A percentile compares a stretch with the other conserved stretches of the same genome.
phyloP scores from a whole-genome alignment of 1,140 invertebrate genomes.

The Nilaparvata lugens region DNA sequence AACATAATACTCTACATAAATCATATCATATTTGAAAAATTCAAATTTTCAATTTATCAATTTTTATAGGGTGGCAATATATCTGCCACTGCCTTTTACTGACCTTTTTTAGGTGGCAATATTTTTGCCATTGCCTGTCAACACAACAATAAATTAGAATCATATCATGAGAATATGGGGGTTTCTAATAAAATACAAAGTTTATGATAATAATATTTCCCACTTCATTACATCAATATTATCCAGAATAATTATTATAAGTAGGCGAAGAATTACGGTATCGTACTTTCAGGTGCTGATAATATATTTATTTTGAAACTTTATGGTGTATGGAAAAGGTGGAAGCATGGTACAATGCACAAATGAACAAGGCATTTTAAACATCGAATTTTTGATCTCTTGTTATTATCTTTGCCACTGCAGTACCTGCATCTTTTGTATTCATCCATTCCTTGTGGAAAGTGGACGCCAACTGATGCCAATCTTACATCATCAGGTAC shows the following conservation, averaged over 20 bases:
- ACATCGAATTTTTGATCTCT: background rate
- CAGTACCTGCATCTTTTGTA: background rate
- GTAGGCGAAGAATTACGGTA: background rate
- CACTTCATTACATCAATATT: background rate
- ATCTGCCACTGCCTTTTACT: too few relatives aligned
- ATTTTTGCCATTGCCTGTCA: background rate
- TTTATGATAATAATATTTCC: too few relatives aligned
- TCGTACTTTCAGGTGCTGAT: background rate
- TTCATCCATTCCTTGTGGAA: background rate
- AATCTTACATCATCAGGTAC: background rate
- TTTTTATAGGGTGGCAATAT: too few relatives aligned
- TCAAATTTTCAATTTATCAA: background rate
- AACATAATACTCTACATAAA: background rate
- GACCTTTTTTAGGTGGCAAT: background rate
- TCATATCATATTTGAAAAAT: background rate
- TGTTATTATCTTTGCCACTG: background rate
- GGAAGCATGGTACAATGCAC: background rate
- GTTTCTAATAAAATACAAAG: too few relatives aligned
- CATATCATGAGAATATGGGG: too few relatives aligned
- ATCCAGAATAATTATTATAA: background rate
- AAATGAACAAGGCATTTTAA: background rate
- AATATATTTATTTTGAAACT: background rate
- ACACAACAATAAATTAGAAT: background rate
- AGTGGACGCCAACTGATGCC: background rate
- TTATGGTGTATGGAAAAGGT: background rate